These are phyloP conservation scores for Chloromyia formosa DNA, from an alignment of 2,888 invertebrate genomes.

Conservation along the genomic window DNA sequence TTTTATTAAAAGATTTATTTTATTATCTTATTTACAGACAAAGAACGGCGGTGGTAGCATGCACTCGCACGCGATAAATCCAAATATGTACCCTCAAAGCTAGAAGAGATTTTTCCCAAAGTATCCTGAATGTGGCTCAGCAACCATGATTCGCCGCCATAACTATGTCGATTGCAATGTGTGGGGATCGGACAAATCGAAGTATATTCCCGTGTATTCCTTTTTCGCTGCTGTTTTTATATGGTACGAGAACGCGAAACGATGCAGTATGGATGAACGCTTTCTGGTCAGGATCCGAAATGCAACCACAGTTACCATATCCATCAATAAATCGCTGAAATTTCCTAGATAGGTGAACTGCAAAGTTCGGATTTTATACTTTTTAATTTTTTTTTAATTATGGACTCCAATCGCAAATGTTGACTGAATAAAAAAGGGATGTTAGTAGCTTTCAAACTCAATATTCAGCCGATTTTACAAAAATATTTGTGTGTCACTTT, in stretches of 20 bases:
- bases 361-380: too few relatives aligned
- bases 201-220: background rate
- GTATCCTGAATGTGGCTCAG: constrained; percentile 7
- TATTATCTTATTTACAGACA: constrained; percentile 48
- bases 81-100: constrained; percentile 40
- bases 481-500: too few relatives aligned
- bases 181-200: constrained; percentile 16
- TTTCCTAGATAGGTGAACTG: background rate
- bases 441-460: too few relatives aligned
- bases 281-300: background rate
- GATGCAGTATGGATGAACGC: background rate
- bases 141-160: constrained; percentile 11
- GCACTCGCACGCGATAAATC: constrained; percentile 45
- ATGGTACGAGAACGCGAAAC: background rate
- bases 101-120: constrained; percentile 9
- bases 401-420: too few relatives aligned
- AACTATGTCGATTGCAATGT: constrained; percentile 26
- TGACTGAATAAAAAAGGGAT: too few relatives aligned
- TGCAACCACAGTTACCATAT: background rate
- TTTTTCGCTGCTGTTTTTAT: background rate
- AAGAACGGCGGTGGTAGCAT: constrained; percentile 15
- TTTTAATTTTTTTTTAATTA: too few relatives aligned
- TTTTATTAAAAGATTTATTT: constrained; percentile 48
- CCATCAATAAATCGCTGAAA: background rate
- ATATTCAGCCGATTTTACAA: too few relatives aligned